These are phyloP conservation scores for Aplocera efformata DNA, from an alignment of 2,888 invertebrate genomes.

Conservation along the genomic window DNA sequence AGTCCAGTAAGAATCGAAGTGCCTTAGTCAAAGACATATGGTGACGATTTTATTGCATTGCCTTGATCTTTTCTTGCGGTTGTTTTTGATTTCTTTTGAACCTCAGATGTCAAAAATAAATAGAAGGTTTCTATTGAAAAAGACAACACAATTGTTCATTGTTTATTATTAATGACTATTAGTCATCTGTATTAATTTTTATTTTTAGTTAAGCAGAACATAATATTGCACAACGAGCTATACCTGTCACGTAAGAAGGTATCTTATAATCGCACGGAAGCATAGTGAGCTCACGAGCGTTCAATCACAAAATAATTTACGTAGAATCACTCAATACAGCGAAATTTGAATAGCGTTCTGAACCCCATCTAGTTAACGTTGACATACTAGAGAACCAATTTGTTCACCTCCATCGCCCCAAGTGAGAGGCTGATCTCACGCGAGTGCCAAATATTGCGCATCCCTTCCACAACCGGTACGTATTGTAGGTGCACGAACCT, in stretches of 20 bases:
- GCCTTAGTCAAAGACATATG: no score
- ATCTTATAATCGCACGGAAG: conserved; percentile 11
- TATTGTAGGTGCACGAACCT: conserved; percentile 72
- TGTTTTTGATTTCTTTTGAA: no score
- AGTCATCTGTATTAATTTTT: conserved; percentile 13
- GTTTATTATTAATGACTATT: conserved; percentile 4
- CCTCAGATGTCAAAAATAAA: no score
- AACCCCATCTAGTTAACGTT: conserved; percentile 42
- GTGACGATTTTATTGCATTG: no score
- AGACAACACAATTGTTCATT: no score
- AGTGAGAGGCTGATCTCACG: conserved; percentile 56
- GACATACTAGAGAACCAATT: conserved; percentile 48
- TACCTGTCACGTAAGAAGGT: conserved; percentile 10
- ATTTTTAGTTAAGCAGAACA: conserved; percentile 39
- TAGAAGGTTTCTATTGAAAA: no score
- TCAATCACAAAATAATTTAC: conserved; percentile 34
- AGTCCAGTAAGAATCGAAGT: no score
- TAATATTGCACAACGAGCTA: conserved; percentile 7
- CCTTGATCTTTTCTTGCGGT: no score
- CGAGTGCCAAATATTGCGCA: conserved; percentile 56
- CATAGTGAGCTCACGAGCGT: conserved; percentile 19
- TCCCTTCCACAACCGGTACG: conserved; percentile 56
- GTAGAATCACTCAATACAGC: conserved; percentile 38
- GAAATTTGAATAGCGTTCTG: conserved; percentile 50
- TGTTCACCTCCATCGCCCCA: conserved; percentile 50